Evolutionary conservation across 1,140 invertebrate species (phyloP).

Genomic region (Cherax quadricarinatus): DNA sequence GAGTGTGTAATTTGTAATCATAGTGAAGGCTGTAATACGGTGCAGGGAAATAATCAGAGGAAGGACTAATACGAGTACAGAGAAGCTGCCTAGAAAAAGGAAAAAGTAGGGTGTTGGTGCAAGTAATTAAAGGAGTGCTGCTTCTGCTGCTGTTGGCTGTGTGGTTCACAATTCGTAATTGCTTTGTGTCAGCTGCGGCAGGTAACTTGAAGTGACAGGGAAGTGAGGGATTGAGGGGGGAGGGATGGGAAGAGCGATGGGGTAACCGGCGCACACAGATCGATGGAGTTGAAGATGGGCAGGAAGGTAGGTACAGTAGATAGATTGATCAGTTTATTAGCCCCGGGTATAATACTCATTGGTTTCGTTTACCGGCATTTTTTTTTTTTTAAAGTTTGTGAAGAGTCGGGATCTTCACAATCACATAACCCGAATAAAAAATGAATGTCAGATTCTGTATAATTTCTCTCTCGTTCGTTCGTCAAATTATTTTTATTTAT

Average conservation of each 20-base stretch:
- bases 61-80: not conserved
- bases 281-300: not conserved
- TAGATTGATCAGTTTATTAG: no score
- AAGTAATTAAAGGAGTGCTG: not conserved
- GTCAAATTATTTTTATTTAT: no score
- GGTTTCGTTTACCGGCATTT: no score
- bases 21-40: no score
- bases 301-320: not conserved
- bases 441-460: no score
- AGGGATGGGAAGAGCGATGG: not conserved
- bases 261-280: not conserved
- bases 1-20: no score
- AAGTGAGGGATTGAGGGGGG: not conserved
- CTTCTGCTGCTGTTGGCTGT: not conserved
- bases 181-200: not conserved
- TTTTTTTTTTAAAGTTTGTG: no score
- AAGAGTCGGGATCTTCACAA: no score
- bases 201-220: not conserved
- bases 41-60: not conserved
- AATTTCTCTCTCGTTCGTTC: no score
- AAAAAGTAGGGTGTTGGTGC: not conserved
- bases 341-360: no score
- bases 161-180: not conserved
- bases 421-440: no score
- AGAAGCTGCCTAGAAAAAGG: not conserved